phyloP scores from a whole-genome alignment of 2,113 vertebrate genomes.

The Daubentonia madagascariensis region DNA sequence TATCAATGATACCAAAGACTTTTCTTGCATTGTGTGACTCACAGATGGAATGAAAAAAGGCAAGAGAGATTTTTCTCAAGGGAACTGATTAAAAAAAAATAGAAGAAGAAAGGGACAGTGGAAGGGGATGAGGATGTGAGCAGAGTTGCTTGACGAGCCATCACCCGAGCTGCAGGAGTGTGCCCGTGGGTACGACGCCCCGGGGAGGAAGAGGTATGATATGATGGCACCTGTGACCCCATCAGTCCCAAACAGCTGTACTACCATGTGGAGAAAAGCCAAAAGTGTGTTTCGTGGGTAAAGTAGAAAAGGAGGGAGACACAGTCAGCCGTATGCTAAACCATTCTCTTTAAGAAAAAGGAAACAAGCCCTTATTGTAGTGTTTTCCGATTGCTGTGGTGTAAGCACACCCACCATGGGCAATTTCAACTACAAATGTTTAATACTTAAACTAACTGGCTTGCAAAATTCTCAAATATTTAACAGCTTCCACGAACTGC shows the following conservation, averaged over 20 bases:
- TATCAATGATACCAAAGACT: no score
- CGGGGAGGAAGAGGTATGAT: background rate
- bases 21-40: background rate
- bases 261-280: background rate
- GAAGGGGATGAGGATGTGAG: background rate
- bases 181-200: accelerated
- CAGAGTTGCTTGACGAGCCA: background rate
- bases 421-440: background rate
- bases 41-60: background rate
- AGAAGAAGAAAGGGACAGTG: background rate
- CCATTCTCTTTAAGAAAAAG: background rate
- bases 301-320: background rate
- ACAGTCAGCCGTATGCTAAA: background rate
- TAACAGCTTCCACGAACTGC: background rate
- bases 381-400: accelerated
- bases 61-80: background rate
- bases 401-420: background rate
- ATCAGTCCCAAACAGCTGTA: background rate
- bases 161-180: background rate
- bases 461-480: background rate
- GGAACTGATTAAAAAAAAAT: background rate
- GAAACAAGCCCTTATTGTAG: background rate
- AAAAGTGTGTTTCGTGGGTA: accelerated
- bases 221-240: background rate
- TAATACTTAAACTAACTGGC: background rate